Base-by-base conservation (phyloP, 2,113 vertebrate genomes). In the Tautogolabrus adspersus region DNA sequence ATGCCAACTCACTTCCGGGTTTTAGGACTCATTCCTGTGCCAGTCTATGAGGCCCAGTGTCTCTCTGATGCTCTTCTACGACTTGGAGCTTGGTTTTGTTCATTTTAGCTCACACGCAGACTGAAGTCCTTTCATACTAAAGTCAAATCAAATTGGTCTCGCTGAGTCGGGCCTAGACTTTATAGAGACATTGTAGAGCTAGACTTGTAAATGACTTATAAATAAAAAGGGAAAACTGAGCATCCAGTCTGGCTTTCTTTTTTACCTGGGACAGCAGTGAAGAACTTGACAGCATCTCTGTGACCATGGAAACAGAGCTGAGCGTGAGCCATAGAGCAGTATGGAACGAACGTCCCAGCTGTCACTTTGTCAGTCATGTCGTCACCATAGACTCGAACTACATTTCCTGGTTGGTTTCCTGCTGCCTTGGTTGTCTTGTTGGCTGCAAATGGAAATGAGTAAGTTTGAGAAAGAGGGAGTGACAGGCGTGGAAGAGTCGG, bases 291-390 rank as follows among this genome's bases (percentile, higher is more conserved):
- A 3, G 98, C 98, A 46, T 99, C 98, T 8, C 98, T 88, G 93
- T 99, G 98, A 12, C 98, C 98, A 0, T 99, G 98, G 93, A 99
- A 99, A 89, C 97, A 99, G 66, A 99, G 96, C 87, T 99, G 98
- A 0, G 98, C 98, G 0, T 99, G 97, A 37, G 97, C 97, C 98
- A 99, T 99, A 22, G 97, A 99, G 73, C 98, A 99, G 78, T 96
- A 99, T 0, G 98, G 98, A 16, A 99, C 96, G 26, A 98, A 97
- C 0, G 97, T 99, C 67, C 96, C 98, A 0, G 98, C 96, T 0
- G 96, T 98, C 83, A 99, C 97, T 91, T 97, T 99, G 93, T 99
- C 98, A 0, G 97, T 94, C 90, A 95, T 97, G 80, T 98, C 97
- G 62, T 99, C 97, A 0, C 97, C 97, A 13, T 99, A 99, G 0